Evolutionary conservation across 2,888 invertebrate genomes (phyloP).

Genomic region (Sthenelais limicola): DNA sequence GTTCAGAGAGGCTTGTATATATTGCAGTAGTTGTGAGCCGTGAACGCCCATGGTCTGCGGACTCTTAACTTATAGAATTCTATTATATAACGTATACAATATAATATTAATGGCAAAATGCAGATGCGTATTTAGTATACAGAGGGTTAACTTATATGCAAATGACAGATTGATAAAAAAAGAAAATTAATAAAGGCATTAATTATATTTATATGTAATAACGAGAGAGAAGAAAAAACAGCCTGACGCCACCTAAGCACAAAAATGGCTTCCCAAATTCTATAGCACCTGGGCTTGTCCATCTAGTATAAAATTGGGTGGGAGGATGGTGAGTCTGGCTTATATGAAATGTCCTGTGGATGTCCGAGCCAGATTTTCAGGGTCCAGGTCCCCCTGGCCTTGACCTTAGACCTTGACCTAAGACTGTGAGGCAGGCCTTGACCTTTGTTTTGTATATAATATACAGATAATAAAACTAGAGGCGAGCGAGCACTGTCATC

Average conservation of each 20-base stretch:
- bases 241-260: conserved; percentile 19
- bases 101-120: too few relatives aligned
- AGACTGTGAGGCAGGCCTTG: neutral
- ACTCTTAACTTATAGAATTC: too few relatives aligned
- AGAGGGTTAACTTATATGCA: conserved; percentile 33
- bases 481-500: conserved; percentile 8
- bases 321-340: conserved; percentile 20
- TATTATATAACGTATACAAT: too few relatives aligned
- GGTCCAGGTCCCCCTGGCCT: neutral
- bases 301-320: conserved; percentile 37
- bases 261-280: conserved; percentile 3
- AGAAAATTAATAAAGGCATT: conserved; percentile 33
- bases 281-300: conserved; percentile 30
- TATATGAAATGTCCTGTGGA: conserved; percentile 22
- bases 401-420: too few relatives aligned
- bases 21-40: too few relatives aligned
- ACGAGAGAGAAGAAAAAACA: too few relatives aligned
- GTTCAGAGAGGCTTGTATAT: too few relatives aligned
- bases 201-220: conserved; percentile 34
- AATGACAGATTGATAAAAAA: conserved; percentile 19
- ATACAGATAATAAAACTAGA: neutral
- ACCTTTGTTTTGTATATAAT: conserved; percentile 25
- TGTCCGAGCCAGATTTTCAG: conserved; percentile 14
- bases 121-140: conserved; percentile 31
- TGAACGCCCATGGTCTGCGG: too few relatives aligned